These are phyloP conservation scores for Hyaena hyaena DNA, from an alignment of 2,113 vertebrate genomes.

Conservation along the genomic window DNA sequence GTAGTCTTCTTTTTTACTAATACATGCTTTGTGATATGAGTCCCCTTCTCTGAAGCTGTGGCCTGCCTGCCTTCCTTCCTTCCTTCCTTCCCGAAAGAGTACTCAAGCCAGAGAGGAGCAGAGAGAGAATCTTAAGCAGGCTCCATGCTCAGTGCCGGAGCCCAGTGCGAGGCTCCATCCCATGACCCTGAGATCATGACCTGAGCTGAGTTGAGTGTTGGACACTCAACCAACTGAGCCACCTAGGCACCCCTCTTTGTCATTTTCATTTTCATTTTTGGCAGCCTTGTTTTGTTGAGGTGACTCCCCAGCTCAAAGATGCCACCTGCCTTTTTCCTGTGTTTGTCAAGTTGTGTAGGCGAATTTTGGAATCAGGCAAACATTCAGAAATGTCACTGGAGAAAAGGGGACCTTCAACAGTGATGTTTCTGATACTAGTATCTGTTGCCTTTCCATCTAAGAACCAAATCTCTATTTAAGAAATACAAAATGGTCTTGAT, in stretches of 20 bases:
- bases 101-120: no score
- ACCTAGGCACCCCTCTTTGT: neutral
- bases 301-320: neutral
- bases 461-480: slow-evolving; percentile 47
- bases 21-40: neutral
- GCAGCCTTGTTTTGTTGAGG: neutral
- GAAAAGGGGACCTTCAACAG: neutral
- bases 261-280: neutral
- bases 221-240: no score
- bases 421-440: neutral
- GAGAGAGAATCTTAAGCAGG: no score
- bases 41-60: neutral
- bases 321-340: neutral
- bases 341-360: slow-evolving; percentile 14
- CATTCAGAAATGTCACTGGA: slow-evolving; percentile 17
- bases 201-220: no score
- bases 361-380: neutral
- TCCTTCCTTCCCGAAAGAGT: no score
- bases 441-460: neutral
- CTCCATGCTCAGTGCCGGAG: no score
- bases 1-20: neutral
- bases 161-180: no score
- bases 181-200: no score
- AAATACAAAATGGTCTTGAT: neutral
- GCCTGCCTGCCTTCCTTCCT: no score